Base-by-base conservation (phyloP, 1,140 invertebrate species). In the Prorops nasuta region DNA sequence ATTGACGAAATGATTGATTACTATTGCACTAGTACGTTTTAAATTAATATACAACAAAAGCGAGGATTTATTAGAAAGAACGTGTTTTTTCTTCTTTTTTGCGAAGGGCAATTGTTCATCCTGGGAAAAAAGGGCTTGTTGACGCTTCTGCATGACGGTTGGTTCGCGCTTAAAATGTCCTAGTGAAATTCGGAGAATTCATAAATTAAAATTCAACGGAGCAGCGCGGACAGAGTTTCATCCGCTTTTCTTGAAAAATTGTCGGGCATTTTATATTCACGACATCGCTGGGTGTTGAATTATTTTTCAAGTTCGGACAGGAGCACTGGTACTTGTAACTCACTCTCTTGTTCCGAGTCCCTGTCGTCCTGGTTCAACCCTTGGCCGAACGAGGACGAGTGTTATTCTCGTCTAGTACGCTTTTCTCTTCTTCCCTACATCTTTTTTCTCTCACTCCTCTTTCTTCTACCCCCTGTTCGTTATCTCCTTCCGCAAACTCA, bases 271-370 rank as follows among this genome's bases (percentile, higher is more conserved):
- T 58, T 51, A 54, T 51, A 60, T 58, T 60, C 56, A 47, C 46
- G 40, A 51, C 58, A 58, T 60, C 58, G 55, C 52, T 44, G 49
- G 39, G 40, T 46, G 36, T 44, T 60, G 52, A 60, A 60, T 60
- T 60, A 60, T 60, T 60, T 60, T 51, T 59, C 56, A 60, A 54
- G 48, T 60, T 60, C 41, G 58, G 58, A 51, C 58, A 54, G 38
- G 31, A 38, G 28, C 36, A 43, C 2, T 16, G 15, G 49, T 53
- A 31, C 38, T 31, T 4, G 24, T n/a, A n/a, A 18, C 18, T 17
- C 21, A 1, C 15, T 18, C 22, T 32, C 50, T 55, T 41, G 56
- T 61, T 53, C 44, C 41, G 36, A 36, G 40, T 24, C 31, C 51
- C 37, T 54, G 43, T 56, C 51, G 35, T 47, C 32, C 54, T 43